A percentile compares a stretch with the other conserved stretches of the same genome.
Conservation (phyloP, 2,113 vertebrate species). For the Serilophus lunatus region DNA sequence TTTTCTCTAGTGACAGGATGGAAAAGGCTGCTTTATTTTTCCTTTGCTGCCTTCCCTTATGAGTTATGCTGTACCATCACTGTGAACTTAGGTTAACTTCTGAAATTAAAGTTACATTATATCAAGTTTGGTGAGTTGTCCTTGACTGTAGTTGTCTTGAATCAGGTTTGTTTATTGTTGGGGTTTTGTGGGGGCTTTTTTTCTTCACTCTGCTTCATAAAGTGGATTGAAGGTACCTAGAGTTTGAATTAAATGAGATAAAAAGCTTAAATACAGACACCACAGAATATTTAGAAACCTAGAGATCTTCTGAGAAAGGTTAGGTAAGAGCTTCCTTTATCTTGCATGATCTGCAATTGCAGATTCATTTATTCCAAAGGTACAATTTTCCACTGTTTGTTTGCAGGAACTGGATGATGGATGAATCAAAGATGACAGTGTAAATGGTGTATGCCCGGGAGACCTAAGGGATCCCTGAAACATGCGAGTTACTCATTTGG, state of each 20-base stretch:
- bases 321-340: background rate
- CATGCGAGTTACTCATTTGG: conserved; percentile 22
- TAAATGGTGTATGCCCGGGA: conserved; percentile 24
- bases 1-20: background rate
- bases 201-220: background rate
- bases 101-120: background rate
- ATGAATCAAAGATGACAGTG: conserved; percentile 32
- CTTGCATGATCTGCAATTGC: background rate
- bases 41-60: background rate
- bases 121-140: background rate
- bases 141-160: background rate
- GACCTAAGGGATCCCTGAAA: conserved; percentile 19
- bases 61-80: background rate
- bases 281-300: background rate
- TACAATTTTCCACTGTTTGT: background rate
- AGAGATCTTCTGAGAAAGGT: background rate
- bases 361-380: conserved; percentile 23
- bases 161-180: background rate
- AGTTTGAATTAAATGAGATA: background rate
- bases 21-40: background rate
- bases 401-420: background rate
- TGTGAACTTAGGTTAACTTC: background rate
- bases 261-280: background rate
- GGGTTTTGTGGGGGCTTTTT: background rate
- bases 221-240: background rate